These are phyloP conservation scores for Tokudaia tokunoshimensis DNA, from an alignment of 2,797 vertebrate genomes.

Conservation along the genomic window DNA sequence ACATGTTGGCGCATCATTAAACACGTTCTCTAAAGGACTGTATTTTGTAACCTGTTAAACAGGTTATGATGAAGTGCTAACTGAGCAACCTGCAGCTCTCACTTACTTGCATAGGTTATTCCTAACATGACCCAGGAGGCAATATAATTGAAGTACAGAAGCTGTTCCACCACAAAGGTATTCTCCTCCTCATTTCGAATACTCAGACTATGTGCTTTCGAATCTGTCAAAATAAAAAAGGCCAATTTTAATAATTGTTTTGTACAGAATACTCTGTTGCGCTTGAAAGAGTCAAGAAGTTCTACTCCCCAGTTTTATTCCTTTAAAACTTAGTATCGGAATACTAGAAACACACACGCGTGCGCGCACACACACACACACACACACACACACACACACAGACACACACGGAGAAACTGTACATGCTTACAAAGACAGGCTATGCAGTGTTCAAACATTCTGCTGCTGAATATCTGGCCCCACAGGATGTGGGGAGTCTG, in stretches of 20 bases:
- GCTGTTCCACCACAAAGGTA: slow-evolving; percentile 92
- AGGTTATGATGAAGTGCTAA: slow-evolving; percentile 28
- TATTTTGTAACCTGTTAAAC: slow-evolving; percentile 10
- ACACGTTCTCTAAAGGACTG: slow-evolving; percentile 20
- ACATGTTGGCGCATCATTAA: not conserved
- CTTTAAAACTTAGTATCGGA: slow-evolving; percentile 17
- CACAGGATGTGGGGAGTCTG: not conserved
- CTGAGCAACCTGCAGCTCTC: slow-evolving; percentile 10
- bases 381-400: not conserved
- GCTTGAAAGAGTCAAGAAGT: slow-evolving; percentile 7
- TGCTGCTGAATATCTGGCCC: slow-evolving; percentile 4
- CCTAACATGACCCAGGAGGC: slow-evolving; percentile 95
- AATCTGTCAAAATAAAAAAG: slow-evolving; percentile 88
- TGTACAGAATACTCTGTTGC: slow-evolving; percentile 29
- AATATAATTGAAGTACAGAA: slow-evolving; percentile 91
- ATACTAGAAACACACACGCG: slow-evolving; percentile 10
- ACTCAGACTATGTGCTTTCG: slow-evolving; percentile 91
- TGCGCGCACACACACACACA: not conserved
- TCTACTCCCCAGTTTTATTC: slow-evolving; percentile 20
- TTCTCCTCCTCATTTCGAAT: slow-evolving; percentile 95
- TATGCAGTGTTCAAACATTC: slow-evolving; percentile 50
- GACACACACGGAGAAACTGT: not conserved
- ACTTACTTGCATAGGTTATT: slow-evolving; percentile 92
- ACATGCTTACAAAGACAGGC: not conserved
- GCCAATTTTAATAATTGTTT: slow-evolving; percentile 21